phyloP scores from a whole-genome alignment of 2,797 vertebrate species.

The Peromyscus eremicus region DNA sequence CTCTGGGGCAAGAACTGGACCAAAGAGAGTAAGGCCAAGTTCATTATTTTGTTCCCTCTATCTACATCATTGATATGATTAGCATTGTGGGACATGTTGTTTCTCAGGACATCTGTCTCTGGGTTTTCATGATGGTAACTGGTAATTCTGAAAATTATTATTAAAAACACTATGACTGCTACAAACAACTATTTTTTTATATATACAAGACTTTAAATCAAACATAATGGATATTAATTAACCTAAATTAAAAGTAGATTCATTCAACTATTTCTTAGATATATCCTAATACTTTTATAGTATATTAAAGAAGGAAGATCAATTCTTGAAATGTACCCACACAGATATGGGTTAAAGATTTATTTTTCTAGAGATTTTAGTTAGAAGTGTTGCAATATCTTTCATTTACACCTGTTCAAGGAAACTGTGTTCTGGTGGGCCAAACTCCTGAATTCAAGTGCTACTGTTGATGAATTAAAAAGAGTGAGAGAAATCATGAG shows the following conservation, averaged over 20 bases:
- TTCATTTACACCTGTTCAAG: not conserved
- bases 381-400: not conserved
- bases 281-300: not conserved
- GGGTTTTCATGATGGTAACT: not conserved
- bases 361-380: not conserved
- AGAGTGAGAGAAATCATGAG: not conserved
- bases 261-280: not conserved
- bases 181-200: not conserved
- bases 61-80: not conserved
- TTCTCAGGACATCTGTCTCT: not conserved
- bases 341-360: not conserved
- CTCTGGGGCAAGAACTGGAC: not conserved
- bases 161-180: not conserved
- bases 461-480: not conserved
- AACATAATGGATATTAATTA: not conserved
- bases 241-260: not conserved
- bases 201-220: not conserved
- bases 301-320: not conserved
- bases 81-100: fast-evolving
- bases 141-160: not conserved
- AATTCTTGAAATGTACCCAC: no score
- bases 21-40: not conserved
- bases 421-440: not conserved
- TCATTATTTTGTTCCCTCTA: not conserved
- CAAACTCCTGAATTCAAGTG: no score